A percentile compares a stretch with the other conserved stretches of the same genome.
phyloP scores from a whole-genome alignment of 2,113 vertebrate genomes.

The Chionis minor region DNA sequence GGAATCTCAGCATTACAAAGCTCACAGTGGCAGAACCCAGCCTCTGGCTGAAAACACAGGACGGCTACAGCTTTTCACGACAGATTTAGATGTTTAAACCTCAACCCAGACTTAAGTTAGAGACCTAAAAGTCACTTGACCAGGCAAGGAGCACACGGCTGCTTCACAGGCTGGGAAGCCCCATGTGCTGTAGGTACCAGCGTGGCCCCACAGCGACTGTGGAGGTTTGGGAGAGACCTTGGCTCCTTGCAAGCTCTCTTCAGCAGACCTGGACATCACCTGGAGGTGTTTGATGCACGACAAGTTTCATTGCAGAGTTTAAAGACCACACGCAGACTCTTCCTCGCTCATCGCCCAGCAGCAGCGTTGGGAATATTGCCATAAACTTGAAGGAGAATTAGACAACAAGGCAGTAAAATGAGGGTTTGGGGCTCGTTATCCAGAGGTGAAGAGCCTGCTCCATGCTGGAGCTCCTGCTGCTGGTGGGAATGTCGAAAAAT shows the following conservation, averaged over 20 bases:
- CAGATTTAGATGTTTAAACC: too few species aligned
- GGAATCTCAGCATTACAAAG: background rate
- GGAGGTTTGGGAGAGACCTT: background rate
- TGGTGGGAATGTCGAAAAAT: background rate
- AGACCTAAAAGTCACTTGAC: too few species aligned
- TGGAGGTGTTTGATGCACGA: fast-evolving
- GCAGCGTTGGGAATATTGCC: background rate
- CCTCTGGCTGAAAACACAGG: too few species aligned
- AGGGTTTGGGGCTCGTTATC: background rate
- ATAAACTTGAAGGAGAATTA: background rate
- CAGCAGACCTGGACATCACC: background rate
- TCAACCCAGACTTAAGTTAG: too few species aligned
- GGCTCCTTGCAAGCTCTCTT: background rate
- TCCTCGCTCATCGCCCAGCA: background rate
- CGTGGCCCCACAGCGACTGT: fast-evolving
- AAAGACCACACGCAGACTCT: fast-evolving
- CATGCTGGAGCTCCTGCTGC: background rate
- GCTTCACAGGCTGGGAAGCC: too few species aligned
- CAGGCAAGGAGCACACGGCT: too few species aligned
- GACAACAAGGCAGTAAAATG: background rate
- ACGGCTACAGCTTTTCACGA: too few species aligned
- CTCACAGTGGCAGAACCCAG: too few species aligned
- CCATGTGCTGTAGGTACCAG: too few species aligned
- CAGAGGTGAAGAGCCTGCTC: background rate
- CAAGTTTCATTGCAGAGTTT: background rate